phyloP scores from a whole-genome alignment of 2,113 vertebrate species.

The Tapirus terrestris region DNA sequence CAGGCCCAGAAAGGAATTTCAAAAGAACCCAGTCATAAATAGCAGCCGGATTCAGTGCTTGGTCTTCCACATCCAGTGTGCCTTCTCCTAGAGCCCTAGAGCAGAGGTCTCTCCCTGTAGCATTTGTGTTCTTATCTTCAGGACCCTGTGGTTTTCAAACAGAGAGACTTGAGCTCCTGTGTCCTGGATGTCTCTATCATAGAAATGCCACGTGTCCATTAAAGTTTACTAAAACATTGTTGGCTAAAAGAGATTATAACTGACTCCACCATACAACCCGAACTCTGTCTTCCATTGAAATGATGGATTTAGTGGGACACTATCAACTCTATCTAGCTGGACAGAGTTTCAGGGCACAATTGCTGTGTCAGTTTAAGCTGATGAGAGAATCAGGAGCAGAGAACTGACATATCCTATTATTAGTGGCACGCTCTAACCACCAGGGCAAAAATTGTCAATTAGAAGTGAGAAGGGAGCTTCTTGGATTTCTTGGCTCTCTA shows the following conservation, averaged over 20 bases:
- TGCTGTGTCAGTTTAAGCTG: neutral
- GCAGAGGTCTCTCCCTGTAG: neutral
- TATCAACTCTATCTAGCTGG: neutral
- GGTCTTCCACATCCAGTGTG: fast-evolving
- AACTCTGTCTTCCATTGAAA: neutral
- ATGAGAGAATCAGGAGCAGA: neutral
- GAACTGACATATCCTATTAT: neutral
- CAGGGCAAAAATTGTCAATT: neutral
- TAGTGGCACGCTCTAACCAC: neutral
- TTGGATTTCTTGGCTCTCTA: neutral
- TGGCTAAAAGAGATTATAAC: neutral
- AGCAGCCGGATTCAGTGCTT: neutral
- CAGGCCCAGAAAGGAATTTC: neutral
- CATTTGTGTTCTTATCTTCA: neutral
- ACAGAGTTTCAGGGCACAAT: neutral
- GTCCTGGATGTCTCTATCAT: neutral
- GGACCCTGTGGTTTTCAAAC: neutral
- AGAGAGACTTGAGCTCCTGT: neutral
- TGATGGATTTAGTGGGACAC: neutral
- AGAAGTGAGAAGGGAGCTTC: neutral
- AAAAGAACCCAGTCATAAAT: neutral
- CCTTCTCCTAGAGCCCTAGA: neutral
- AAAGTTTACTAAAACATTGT: neutral
- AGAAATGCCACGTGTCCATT: neutral
- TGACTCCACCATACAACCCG: neutral